Conservation (phyloP, 2,888 invertebrate species). For the Chironomus riparius region DNA sequence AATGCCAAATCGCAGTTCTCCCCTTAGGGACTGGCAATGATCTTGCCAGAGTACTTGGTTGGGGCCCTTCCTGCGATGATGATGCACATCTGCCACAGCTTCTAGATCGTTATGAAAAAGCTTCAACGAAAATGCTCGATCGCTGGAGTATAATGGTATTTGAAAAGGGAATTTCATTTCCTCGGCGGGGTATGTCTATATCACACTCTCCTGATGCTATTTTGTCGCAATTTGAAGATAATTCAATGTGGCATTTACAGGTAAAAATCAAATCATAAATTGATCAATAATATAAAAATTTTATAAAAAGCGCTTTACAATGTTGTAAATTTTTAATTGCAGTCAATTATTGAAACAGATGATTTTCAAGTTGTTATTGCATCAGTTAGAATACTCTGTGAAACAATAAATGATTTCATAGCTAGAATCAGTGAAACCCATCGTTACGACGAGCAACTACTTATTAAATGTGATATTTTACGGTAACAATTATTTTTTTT, state of each 20-base stretch:
- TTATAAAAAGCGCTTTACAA: background rate
- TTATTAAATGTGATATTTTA: slow-evolving; percentile 60
- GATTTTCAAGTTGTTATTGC: slow-evolving; percentile 61
- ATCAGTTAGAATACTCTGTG: slow-evolving; percentile 66
- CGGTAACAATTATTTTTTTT: slow-evolving; percentile 32
- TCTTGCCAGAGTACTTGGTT: slow-evolving; percentile 86
- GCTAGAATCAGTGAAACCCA: slow-evolving; percentile 52
- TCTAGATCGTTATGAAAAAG: slow-evolving; percentile 87
- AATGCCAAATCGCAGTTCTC: slow-evolving; percentile 89
- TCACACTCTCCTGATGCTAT: slow-evolving; percentile 45
- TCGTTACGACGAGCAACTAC: slow-evolving; percentile 52
- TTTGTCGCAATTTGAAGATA: slow-evolving; percentile 62
- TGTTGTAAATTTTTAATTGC: background rate
- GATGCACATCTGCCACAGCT: slow-evolving; percentile 87
- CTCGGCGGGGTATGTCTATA: slow-evolving; percentile 46
- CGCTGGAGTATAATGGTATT: slow-evolving; percentile 96
- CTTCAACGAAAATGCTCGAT: slow-evolving; percentile 96
- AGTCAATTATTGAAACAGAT: slow-evolving; percentile 77
- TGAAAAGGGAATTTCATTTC: slow-evolving; percentile 61
- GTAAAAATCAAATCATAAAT: slow-evolving; percentile 1
- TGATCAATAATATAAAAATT: too few species aligned
- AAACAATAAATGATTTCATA: slow-evolving; percentile 69
- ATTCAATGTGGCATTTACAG: slow-evolving; percentile 64
- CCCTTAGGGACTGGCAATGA: slow-evolving; percentile 96
- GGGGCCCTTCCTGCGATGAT: slow-evolving; percentile 90